These are phyloP conservation scores for Drosophila lini DNA, from an alignment of 1,140 invertebrate genomes.

Conservation along the genomic window DNA sequence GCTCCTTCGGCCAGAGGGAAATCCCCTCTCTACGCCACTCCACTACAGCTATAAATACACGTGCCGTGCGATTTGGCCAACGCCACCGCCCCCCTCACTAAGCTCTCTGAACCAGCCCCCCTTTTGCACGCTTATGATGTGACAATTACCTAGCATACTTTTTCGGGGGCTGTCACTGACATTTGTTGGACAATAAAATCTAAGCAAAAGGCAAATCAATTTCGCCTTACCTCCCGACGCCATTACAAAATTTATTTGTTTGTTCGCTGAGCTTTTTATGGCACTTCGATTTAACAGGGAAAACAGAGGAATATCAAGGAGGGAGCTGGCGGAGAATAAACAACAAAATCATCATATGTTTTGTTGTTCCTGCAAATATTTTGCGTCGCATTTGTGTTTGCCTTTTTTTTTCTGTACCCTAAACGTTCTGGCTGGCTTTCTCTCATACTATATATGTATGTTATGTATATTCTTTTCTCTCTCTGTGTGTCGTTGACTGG, in stretches of 20 bases:
- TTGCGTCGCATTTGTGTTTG: conserved; percentile 51
- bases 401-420: conserved; percentile 59
- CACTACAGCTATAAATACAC: conserved; percentile 56
- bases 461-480: conserved; percentile 5
- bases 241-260: conserved; percentile 67
- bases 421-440: conserved; percentile 22
- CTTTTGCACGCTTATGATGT: conserved; percentile 24
- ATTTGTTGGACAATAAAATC: conserved; percentile 53
- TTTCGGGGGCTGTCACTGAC: conserved; percentile 47
- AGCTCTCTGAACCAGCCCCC: background rate
- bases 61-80: conserved; percentile 1
- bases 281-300: conserved; percentile 42
- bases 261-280: conserved; percentile 58
- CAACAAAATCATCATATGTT: conserved; percentile 61
- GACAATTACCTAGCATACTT: conserved; percentile 55
- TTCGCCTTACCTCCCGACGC: conserved; percentile 29
- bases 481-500: conserved; percentile 67
- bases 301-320: conserved; percentile 13
- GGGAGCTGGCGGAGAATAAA: background rate
- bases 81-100: background rate
- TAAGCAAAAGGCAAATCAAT: conserved; percentile 63
- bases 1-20: conserved; percentile 4
- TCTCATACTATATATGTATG: background rate
- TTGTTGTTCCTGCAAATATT: conserved; percentile 58
- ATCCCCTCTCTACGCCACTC: background rate